Conservation (phyloP, 2,888 invertebrate genomes). For the Carterocephalus palaemon region DNA sequence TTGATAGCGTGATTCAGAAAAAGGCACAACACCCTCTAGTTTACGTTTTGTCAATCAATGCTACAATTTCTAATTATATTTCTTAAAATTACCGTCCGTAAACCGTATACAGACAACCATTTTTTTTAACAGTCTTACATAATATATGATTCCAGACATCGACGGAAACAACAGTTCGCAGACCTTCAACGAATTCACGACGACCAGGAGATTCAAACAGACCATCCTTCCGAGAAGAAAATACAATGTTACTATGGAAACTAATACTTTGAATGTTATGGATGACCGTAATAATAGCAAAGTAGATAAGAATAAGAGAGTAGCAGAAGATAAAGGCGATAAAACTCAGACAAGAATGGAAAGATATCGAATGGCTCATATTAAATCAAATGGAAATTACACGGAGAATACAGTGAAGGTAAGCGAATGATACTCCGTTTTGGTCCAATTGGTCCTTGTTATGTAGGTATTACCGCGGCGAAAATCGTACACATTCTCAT, state of each 20-base stretch:
- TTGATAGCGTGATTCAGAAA: too few relatives aligned
- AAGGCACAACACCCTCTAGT: too few relatives aligned
- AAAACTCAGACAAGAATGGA: slow-evolving; percentile 8
- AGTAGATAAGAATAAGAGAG: slow-evolving; percentile 18
- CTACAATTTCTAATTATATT: too few relatives aligned
- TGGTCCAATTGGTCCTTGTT: too few relatives aligned
- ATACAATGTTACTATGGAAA: slow-evolving; percentile 8
- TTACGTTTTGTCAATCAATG: too few relatives aligned
- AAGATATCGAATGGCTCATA: slow-evolving; percentile 13
- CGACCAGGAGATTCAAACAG: slow-evolving; percentile 27
- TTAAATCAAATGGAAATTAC: slow-evolving; percentile 28
- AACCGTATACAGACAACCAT: too few relatives aligned
- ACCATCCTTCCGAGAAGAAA: slow-evolving; percentile 12
- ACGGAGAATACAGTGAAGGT: slow-evolving; percentile 33
- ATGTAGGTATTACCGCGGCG: too few relatives aligned
- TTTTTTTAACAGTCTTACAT: too few relatives aligned
- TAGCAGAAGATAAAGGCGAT: slow-evolving; percentile 13
- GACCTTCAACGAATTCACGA: slow-evolving; percentile 12
- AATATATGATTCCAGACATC: slow-evolving; percentile 50
- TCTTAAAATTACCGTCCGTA: too few relatives aligned
- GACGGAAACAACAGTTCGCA: slow-evolving; percentile 52
- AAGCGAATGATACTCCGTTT: slow-evolving; percentile 26
- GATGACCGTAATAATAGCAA: slow-evolving; percentile 15
- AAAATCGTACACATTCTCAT: too few relatives aligned
- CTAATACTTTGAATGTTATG: slow-evolving; percentile 10